Conservation (phyloP, 2,888 invertebrate genomes). For the Heliconius aoede region DNA sequence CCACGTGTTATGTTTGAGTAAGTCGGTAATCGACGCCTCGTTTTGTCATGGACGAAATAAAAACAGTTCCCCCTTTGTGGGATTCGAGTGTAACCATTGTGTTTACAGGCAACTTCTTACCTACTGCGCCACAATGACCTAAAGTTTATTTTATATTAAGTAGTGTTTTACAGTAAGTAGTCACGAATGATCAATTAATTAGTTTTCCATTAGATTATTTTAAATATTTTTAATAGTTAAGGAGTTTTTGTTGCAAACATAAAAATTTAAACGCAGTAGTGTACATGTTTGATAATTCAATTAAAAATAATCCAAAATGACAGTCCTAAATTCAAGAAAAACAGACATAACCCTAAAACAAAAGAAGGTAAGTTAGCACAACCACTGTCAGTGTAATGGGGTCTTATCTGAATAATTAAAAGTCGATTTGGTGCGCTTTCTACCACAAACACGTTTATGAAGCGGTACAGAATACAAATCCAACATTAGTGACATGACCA, state of each 20-base stretch:
- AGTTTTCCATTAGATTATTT: no score
- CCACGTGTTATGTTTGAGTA: neutral
- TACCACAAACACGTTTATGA: conserved; percentile 52
- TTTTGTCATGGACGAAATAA: neutral
- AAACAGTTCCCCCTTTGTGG: neutral
- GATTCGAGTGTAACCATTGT: neutral
- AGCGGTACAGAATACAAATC: conserved; percentile 45
- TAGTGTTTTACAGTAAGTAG: no score
- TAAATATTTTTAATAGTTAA: no score
- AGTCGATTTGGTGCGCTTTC: conserved; percentile 80
- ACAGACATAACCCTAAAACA: conserved; percentile 54
- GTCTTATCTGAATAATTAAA: conserved; percentile 82
- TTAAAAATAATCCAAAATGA: neutral
- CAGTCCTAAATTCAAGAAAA: neutral
- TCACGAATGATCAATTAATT: no score
- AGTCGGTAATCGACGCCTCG: neutral
- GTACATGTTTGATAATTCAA: neutral
- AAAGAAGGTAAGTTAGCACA: conserved; percentile 72
- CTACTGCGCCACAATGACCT: neutral
- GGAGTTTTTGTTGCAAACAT: no score
- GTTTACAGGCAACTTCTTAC: neutral
- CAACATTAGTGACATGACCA: conserved; percentile 59
- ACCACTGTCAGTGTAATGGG: conserved; percentile 78
- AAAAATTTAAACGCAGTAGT: no score
- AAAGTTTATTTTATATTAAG: no score